A percentile compares a stretch with the other conserved stretches of the same genome.
These are phyloP conservation scores for Metacarcinus magister DNA, from an alignment of 2,888 invertebrate species.

Conservation along the genomic window DNA sequence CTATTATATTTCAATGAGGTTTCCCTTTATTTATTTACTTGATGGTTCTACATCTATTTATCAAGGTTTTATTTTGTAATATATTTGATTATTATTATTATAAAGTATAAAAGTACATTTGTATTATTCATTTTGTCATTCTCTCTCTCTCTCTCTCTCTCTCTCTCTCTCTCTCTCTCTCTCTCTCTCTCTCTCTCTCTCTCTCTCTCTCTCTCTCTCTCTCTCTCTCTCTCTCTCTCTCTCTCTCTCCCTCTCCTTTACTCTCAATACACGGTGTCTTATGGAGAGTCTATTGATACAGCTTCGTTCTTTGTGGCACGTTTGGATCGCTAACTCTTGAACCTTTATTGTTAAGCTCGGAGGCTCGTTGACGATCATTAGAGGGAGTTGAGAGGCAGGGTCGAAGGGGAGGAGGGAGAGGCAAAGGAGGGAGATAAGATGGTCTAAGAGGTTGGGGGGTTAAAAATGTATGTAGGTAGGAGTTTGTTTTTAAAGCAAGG, in stretches of 20 bases:
- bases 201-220: not conserved
- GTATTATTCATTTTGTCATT: not conserved
- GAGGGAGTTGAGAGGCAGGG: not conserved
- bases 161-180: too few relatives aligned
- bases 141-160: not conserved
- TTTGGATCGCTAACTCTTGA: not conserved
- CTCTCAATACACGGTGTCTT: not conserved
- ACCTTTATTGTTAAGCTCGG: not conserved
- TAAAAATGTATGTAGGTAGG: too few relatives aligned
- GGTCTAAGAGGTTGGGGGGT: not conserved
- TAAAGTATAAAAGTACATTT: too few relatives aligned
- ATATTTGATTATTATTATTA: too few relatives aligned
- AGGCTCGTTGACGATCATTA: constrained; percentile 11
- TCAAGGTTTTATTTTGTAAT: too few relatives aligned
- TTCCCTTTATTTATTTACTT: too few relatives aligned
- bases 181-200: not conserved
- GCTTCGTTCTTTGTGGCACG: not conserved
- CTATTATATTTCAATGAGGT: too few relatives aligned
- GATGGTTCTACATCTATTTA: too few relatives aligned
- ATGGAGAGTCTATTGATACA: not conserved
- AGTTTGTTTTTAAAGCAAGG: not conserved
- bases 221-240: constrained; percentile 28
- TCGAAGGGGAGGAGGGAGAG: not conserved
- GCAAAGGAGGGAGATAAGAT: not conserved
- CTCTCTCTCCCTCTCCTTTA: not conserved